A percentile compares a stretch with the other conserved stretches of the same genome.
These are phyloP conservation scores for Serrognathus titanus DNA, from an alignment of 2,888 invertebrate genomes.

Conservation along the genomic window DNA sequence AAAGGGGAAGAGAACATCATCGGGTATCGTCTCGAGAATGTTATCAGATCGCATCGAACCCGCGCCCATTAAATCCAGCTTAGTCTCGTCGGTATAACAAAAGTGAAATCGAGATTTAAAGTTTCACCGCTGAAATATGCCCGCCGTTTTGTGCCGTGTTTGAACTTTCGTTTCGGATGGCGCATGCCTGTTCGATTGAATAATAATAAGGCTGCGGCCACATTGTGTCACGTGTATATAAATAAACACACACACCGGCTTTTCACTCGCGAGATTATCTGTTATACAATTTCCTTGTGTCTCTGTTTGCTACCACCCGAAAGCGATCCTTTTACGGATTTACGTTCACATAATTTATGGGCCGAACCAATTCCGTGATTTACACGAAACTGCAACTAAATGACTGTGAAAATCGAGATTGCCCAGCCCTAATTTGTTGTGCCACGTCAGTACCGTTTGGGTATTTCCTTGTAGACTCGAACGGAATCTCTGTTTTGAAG, in stretches of 20 bases:
- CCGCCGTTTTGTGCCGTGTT: slow-evolving; percentile 27
- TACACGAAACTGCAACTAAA: too few species aligned
- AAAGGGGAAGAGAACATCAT: too few species aligned
- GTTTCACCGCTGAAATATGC: slow-evolving; percentile 30
- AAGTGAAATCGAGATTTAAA: slow-evolving; percentile 33
- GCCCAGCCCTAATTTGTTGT: too few species aligned
- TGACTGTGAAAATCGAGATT: too few species aligned
- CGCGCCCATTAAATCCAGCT: not conserved
- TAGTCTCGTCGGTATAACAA: slow-evolving; percentile 14
- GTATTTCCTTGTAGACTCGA: too few species aligned
- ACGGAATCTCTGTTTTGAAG: too few species aligned
- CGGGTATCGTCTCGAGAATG: too few species aligned
- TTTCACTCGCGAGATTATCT: not conserved
- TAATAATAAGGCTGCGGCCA: slow-evolving; percentile 3
- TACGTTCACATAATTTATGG: too few species aligned
- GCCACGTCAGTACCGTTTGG: too few species aligned
- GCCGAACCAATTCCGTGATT: too few species aligned
- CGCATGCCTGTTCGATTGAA: slow-evolving; percentile 22
- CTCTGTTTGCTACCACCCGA: too few species aligned
- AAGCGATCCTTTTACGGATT: too few species aligned
- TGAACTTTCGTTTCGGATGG: slow-evolving; percentile 31
- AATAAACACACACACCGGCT: not conserved
- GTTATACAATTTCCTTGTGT: not conserved
- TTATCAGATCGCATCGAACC: not conserved
- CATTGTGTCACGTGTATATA: not conserved